Base-by-base conservation (phyloP, 1,140 invertebrate genomes). In the Drosophila sproati region DNA sequence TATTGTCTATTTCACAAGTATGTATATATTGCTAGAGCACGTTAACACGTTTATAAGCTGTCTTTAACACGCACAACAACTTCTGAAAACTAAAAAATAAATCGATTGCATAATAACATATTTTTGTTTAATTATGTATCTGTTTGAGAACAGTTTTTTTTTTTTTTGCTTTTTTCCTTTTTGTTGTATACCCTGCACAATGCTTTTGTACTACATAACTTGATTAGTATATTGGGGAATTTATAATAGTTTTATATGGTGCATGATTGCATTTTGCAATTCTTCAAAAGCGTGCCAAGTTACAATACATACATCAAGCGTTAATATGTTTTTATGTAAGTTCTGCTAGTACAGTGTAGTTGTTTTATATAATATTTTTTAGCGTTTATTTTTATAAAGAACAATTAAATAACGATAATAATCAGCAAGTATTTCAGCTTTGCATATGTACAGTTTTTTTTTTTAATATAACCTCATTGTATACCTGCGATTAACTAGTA, bases 1-100 rank as follows among this genome's bases (percentile, higher is more conserved):
- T 92, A 92, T 92, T 92, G 91, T 92, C 91, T 92, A 91, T 91
- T 91, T 92, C 91, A 92, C 91, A 91, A 91, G 82, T 91, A 85
- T 87, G 83, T 80, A 75, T 89, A 61, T 69, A 57, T 82, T 82
- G 76, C 71, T 69, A 60, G 50, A 66, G 71, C 78, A 77, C 68
- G 35, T 68, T 60, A 34, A 52, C 35, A 48, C 37, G 12, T 32
- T 12, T 34, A 10, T 48, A 54, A 45, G 39, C 41, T 39, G 54
- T 20, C 51, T 39, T 61, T 12, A 73, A 71, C 56, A 70, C 41
- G 51, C 83, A 66, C 69, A 77, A 88, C 73, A 75, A 79, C 43
- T 74, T 74, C 66, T 70, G 61, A 81, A 81, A 89, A 82, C 57
- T 63, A 62, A 43, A 43, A 43, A 87, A 82, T 51, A 73, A 87